Percentiles rank a stretch among this genome's conserved stretches.
phyloP scores from a whole-genome alignment of 1,140 invertebrate species.

The Subanguina moxae region DNA sequence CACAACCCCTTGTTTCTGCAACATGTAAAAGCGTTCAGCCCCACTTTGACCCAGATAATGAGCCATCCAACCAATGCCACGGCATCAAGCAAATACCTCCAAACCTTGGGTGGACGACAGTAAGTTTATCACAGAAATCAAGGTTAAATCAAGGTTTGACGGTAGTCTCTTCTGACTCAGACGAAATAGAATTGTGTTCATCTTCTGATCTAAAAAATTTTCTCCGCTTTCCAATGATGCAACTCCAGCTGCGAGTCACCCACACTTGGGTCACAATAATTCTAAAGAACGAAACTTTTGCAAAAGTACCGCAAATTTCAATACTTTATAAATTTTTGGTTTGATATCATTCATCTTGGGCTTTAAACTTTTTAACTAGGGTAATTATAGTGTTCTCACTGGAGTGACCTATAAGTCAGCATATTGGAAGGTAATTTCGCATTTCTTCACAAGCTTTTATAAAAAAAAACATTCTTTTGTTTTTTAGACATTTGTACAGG shows the following conservation, averaged over 20 bases:
- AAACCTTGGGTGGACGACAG: conserved; percentile 48
- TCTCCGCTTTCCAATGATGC: no score
- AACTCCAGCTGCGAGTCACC: no score
- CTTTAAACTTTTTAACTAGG: no score
- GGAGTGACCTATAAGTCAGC: conserved; percentile 43
- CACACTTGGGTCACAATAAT: no score
- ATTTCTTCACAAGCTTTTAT: no score
- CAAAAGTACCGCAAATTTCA: no score
- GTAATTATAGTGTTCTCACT: not conserved
- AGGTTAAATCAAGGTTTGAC: not conserved
- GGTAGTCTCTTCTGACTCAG: not conserved
- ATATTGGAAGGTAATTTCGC: conserved; percentile 41
- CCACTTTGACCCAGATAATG: conserved; percentile 47
- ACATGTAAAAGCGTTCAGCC: conserved; percentile 49
- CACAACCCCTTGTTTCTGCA: conserved; percentile 32
- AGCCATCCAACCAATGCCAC: conserved; percentile 44
- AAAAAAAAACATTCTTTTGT: conserved; percentile 21
- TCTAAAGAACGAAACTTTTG: no score
- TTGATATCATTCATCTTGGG: no score
- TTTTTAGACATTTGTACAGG: conserved; percentile 2
- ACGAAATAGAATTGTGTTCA: no score
- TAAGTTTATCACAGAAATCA: conserved; percentile 32
- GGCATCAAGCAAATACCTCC: conserved; percentile 44
- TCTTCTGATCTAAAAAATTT: no score
- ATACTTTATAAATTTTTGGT: no score